Percentiles rank a stretch among this genome's conserved stretches.
These are phyloP conservation scores for Argynnis bischoffii DNA, from an alignment of 2,888 invertebrate species.

Conservation along the genomic window DNA sequence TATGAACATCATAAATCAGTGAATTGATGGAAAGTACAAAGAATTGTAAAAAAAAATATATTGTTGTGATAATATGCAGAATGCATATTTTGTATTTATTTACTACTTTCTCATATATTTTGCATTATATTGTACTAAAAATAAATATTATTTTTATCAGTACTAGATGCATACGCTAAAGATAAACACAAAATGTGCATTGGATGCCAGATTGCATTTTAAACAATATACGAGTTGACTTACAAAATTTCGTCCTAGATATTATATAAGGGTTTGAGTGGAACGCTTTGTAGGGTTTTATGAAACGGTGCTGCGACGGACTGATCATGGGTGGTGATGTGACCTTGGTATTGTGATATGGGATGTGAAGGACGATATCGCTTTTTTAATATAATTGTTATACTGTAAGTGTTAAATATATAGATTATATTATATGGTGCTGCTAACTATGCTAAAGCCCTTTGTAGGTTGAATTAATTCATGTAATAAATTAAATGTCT, in stretches of 20 bases:
- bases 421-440: conserved; percentile 46
- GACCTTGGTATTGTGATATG: conserved; percentile 74
- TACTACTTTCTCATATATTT: conserved; percentile 15
- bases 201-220: conserved; percentile 48
- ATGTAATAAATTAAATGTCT: background rate
- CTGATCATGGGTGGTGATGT: conserved; percentile 49
- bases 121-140: conserved; percentile 25
- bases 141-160: conserved; percentile 12
- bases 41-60: conserved; percentile 38
- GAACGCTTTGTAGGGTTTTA: conserved; percentile 29
- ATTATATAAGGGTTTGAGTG: conserved; percentile 38
- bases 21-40: conserved; percentile 65
- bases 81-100: conserved; percentile 42
- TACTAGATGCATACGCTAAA: conserved; percentile 22
- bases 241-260: conserved; percentile 48
- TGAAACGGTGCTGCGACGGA: conserved; percentile 54
- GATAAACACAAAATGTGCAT: conserved; percentile 33
- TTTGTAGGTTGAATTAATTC: background rate
- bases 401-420: conserved; percentile 75
- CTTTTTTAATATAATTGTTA: conserved; percentile 68
- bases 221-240: conserved; percentile 48
- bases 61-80: conserved; percentile 51
- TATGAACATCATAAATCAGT: conserved; percentile 42
- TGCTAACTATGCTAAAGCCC: conserved; percentile 5
- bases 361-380: conserved; percentile 52